Conservation (phyloP, 2,113 vertebrate species). For the Sialia sialis region DNA sequence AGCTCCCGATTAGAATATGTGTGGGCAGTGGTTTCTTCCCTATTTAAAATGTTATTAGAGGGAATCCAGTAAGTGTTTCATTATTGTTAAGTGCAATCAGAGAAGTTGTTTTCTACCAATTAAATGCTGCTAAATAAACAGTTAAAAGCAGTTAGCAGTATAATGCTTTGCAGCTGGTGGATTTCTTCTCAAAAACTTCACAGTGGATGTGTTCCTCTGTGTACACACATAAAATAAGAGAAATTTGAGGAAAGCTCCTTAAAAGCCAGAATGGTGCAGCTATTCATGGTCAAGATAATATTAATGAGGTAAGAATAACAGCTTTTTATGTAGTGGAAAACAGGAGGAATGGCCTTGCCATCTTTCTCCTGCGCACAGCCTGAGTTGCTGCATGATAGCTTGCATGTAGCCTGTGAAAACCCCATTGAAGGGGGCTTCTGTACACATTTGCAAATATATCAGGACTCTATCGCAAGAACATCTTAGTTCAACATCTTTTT, state of each 20-base stretch:
- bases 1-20: background rate
- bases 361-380: background rate
- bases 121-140: conserved; percentile 7
- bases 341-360: background rate
- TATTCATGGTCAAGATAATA: background rate
- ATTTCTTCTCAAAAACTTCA: background rate
- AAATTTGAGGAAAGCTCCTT: background rate
- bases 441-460: background rate
- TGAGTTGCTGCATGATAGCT: background rate
- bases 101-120: background rate
- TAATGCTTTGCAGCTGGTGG: background rate
- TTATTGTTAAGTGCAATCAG: background rate
- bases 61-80: background rate
- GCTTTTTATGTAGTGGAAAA: background rate
- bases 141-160: background rate
- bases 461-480: background rate
- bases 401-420: background rate
- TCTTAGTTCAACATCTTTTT: background rate
- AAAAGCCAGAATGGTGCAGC: background rate
- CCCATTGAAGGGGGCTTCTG: background rate
- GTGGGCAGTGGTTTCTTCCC: background rate
- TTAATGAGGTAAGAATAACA: background rate
- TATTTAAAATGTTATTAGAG: conserved; percentile 12
- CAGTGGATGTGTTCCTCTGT: background rate
- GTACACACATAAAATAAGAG: background rate